A percentile compares a stretch with the other conserved stretches of the same genome.
These are phyloP conservation scores for Drosophila tanythrix DNA, from an alignment of 2,888 invertebrate genomes.

Conservation along the genomic window DNA sequence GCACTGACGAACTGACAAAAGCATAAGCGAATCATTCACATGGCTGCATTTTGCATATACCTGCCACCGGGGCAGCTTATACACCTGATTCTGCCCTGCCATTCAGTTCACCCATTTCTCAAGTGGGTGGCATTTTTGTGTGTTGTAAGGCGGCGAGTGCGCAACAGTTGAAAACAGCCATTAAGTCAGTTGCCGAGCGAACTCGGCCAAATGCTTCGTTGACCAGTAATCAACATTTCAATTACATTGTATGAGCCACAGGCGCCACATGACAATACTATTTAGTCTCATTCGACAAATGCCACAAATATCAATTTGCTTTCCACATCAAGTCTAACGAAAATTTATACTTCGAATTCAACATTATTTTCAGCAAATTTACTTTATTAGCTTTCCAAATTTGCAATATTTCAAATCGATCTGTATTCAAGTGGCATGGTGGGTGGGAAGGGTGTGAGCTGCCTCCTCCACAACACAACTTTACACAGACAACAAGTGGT, in stretches of 20 bases:
- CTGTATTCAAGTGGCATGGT: not conserved
- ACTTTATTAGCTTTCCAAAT: not conserved
- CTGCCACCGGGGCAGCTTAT: not conserved
- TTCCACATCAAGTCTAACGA: not conserved
- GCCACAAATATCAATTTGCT: not conserved
- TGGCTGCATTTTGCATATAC: conserved; percentile 77
- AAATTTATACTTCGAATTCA: not conserved
- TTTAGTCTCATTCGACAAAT: not conserved
- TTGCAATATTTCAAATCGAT: not conserved
- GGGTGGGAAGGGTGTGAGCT: not conserved
- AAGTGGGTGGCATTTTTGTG: conserved; percentile 28
- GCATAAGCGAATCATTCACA: conserved; percentile 83
- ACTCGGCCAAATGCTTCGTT: conserved; percentile 64
- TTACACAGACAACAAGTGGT: not conserved
- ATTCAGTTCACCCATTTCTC: conserved; percentile 7
- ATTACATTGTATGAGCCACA: conserved; percentile 38
- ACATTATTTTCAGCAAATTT: not conserved
- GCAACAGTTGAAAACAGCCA: conserved; percentile 79
- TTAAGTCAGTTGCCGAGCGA: conserved; percentile 70
- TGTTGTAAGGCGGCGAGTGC: conserved; percentile 43
- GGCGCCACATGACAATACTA: not conserved
- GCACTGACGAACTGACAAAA: conserved; percentile 79
- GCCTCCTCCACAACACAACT: not conserved
- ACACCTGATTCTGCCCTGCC: not conserved
- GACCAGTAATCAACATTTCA: conserved; percentile 77